phyloP scores from a whole-genome alignment of 2,113 vertebrate genomes.

The Leptocoma aspasia region DNA sequence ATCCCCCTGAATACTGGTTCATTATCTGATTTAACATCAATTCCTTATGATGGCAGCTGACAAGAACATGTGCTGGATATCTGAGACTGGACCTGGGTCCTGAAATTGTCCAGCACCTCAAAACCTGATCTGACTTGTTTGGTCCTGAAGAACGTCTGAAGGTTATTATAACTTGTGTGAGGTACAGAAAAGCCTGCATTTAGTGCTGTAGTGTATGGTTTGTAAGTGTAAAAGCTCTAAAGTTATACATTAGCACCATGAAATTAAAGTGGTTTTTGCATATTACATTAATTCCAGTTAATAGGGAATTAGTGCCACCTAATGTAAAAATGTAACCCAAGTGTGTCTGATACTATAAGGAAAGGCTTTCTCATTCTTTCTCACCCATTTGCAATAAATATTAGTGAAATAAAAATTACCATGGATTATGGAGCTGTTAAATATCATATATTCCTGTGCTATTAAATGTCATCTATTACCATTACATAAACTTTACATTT shows the following conservation, averaged over 20 bases:
- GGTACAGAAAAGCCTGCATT: background rate
- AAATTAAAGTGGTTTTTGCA: background rate
- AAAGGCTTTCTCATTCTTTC: background rate
- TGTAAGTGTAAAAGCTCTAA: background rate
- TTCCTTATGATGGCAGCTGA: background rate
- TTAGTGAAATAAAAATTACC: constrained; percentile 11
- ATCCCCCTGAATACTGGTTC: background rate
- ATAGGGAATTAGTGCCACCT: constrained; percentile 67
- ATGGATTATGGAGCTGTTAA: background rate
- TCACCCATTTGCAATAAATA: background rate
- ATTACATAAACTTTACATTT: constrained; percentile 9
- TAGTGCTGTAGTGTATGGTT: background rate
- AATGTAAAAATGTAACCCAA: constrained; percentile 58
- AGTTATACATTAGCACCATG: background rate
- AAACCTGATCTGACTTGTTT: background rate
- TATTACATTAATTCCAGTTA: constrained; percentile 35
- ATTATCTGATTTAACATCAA: background rate
- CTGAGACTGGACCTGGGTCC: background rate
- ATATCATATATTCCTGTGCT: background rate
- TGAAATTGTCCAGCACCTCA: background rate
- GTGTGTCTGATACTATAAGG: background rate
- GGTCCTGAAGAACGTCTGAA: background rate
- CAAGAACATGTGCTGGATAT: background rate
- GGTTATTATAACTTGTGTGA: background rate
- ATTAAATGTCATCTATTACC: background rate